phyloP scores from a whole-genome alignment of 2,888 invertebrate species.

The Neria commutata region DNA sequence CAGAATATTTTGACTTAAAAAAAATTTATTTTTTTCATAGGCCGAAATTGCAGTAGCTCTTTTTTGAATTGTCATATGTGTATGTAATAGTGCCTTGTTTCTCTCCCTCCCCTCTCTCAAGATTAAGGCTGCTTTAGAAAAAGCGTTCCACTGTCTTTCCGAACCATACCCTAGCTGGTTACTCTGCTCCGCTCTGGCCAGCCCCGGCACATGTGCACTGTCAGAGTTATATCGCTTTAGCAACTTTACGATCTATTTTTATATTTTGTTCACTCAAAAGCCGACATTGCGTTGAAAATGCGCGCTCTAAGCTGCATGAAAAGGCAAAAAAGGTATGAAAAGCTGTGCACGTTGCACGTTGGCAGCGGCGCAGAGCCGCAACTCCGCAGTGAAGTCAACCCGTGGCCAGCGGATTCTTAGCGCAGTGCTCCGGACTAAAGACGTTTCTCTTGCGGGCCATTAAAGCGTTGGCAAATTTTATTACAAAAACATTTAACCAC shows the following conservation, averaged over 20 bases:
- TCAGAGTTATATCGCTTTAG: constrained; percentile 19
- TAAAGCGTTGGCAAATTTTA: constrained; percentile 6
- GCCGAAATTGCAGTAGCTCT: too few relatives aligned
- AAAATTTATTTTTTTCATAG: too few relatives aligned
- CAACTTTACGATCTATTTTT: constrained; percentile 25
- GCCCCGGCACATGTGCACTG: too few relatives aligned
- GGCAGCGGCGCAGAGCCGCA: neutral
- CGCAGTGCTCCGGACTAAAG: neutral
- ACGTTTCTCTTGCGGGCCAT: neutral
- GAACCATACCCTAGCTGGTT: neutral
- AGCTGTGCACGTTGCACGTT: neutral
- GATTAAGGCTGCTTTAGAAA: too few relatives aligned
- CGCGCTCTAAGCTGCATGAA: neutral
- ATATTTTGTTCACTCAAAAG: neutral
- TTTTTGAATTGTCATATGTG: too few relatives aligned
- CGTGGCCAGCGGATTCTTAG: neutral
- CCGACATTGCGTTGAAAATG: constrained; percentile 1
- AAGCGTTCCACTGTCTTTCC: neutral
- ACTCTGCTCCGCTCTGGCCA: constrained; percentile 6
- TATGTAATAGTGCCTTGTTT: too few relatives aligned
- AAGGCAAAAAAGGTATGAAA: neutral
- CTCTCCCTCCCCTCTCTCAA: too few relatives aligned
- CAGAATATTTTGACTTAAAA: too few relatives aligned
- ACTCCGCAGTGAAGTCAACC: neutral
- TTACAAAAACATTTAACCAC: constrained; percentile 23